These are phyloP conservation scores for Bradynema listronoti DNA, from an alignment of 1,140 invertebrate species.

Conservation along the genomic window DNA sequence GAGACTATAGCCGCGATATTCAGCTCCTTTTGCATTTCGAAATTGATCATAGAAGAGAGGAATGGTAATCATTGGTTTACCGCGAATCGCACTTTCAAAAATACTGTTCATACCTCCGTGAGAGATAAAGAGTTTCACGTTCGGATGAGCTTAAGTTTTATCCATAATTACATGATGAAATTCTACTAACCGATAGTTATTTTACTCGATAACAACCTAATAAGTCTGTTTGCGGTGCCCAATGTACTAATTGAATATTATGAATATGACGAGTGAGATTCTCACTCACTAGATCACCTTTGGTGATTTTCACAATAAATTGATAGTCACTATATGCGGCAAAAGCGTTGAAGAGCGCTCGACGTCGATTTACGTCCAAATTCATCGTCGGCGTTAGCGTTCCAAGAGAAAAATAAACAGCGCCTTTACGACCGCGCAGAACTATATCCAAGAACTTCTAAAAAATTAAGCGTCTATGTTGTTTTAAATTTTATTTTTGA, in stretches of 20 bases:
- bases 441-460: constrained; percentile 22
- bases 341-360: constrained; percentile 29
- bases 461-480: too few species aligned
- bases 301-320: constrained; percentile 36
- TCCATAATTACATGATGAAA: too few species aligned
- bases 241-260: constrained; percentile 34
- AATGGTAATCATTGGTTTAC: constrained; percentile 37
- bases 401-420: constrained; percentile 31
- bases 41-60: constrained; percentile 47
- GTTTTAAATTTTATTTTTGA: too few species aligned
- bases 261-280: constrained; percentile 17
- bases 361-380: constrained; percentile 13
- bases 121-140: constrained; percentile 37
- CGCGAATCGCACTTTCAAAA: constrained; percentile 35
- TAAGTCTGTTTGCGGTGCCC: constrained; percentile 33
- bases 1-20: constrained; percentile 32
- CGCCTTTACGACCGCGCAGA: constrained; percentile 18
- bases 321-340: constrained; percentile 33
- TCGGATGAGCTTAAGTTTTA: constrained; percentile 32
- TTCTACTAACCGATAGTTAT: too few species aligned
- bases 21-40: constrained; percentile 37
- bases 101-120: constrained; percentile 43
- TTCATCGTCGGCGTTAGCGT: constrained; percentile 22
- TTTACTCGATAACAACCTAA: constrained; percentile 32
- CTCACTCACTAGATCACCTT: constrained; percentile 14